These are phyloP conservation scores for Drosophila basisetae DNA, from an alignment of 2,888 invertebrate genomes.

Conservation along the genomic window DNA sequence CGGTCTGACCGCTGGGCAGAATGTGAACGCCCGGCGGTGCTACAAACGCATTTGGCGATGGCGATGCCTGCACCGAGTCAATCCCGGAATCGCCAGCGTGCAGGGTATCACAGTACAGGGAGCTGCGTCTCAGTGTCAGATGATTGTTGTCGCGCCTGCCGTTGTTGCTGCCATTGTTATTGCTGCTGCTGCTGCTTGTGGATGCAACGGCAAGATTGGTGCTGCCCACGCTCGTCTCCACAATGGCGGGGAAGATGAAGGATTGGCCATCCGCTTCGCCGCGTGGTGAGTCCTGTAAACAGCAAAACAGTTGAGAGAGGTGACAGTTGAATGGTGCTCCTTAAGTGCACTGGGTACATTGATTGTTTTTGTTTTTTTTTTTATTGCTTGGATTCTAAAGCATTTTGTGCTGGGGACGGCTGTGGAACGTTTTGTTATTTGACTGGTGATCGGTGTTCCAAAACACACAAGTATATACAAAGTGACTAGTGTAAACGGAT, in stretches of 20 bases:
- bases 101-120: conserved; percentile 86
- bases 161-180: conserved; percentile 43
- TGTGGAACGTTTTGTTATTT: conserved; percentile 30
- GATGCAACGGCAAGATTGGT: conserved; percentile 31
- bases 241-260: conserved; percentile 88
- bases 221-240: conserved; percentile 83
- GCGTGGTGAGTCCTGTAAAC: conserved; percentile 88
- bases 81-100: conserved; percentile 89
- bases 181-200: conserved; percentile 59
- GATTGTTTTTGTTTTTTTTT: not conserved
- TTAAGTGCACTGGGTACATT: conserved; percentile 29
- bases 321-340: conserved; percentile 16
- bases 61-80: conserved; percentile 90
- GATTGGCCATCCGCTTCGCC: conserved; percentile 89
- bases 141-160: conserved; percentile 67
- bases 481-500: conserved; percentile 11
- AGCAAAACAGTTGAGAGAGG: conserved; percentile 37
- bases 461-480: conserved; percentile 40
- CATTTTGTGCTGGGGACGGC: conserved; percentile 60
- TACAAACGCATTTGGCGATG: conserved; percentile 86
- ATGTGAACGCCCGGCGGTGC: conserved; percentile 81
- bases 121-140: conserved; percentile 78
- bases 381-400: conserved; percentile 43
- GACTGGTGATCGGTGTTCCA: conserved; percentile 11
- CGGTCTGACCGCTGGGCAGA: conserved; percentile 63